These are phyloP conservation scores for Dysdera silvatica DNA, from an alignment of 1,140 invertebrate species.

Conservation along the genomic window DNA sequence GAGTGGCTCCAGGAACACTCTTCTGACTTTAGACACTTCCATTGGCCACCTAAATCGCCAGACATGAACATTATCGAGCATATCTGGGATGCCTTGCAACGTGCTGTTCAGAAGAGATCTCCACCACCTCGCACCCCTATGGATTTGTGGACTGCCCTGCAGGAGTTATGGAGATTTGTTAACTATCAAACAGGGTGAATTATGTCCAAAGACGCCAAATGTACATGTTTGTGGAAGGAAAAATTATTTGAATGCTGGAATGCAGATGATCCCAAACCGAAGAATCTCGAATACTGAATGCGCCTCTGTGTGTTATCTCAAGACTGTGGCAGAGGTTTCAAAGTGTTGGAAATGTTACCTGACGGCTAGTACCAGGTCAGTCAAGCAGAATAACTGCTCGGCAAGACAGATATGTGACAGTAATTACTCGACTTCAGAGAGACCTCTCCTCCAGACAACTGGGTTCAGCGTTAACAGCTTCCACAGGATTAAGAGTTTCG, in stretches of 20 bases:
- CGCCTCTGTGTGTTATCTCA: neutral
- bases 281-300: neutral
- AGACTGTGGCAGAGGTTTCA: neutral
- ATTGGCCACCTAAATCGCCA: no score
- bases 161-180: no score
- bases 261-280: neutral
- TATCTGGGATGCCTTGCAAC: no score
- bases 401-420: neutral
- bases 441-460: neutral
- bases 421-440: neutral
- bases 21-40: no score
- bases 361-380: neutral
- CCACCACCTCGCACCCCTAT: no score
- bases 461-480: neutral
- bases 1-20: no score
- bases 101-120: no score
- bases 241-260: neutral
- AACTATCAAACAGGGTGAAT: neutral
- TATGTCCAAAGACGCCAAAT: neutral
- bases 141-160: no score
- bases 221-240: neutral
- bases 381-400: neutral
- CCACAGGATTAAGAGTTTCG: neutral
- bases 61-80: no score
- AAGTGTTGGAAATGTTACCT: neutral